Conservation (phyloP, 2,888 invertebrate species). For the Rutpela maculata region DNA sequence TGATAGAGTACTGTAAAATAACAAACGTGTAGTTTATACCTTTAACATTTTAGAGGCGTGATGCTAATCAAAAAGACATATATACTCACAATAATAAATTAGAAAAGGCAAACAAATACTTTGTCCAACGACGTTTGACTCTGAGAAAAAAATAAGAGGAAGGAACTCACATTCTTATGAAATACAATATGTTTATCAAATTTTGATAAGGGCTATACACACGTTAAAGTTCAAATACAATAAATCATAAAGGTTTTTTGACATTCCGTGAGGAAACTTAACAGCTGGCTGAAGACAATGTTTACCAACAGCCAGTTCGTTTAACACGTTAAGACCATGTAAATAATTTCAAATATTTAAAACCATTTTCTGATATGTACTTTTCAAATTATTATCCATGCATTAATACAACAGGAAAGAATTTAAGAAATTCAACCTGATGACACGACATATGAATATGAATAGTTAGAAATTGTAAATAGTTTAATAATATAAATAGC, state of each 20-base stretch:
- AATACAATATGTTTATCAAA: constrained; percentile 53
- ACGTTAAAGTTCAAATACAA: constrained; percentile 53
- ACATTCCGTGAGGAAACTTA: constrained; percentile 38
- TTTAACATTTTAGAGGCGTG: constrained; percentile 29
- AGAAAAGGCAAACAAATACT: constrained; percentile 39
- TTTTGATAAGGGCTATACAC: constrained; percentile 56
- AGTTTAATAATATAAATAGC: too few species aligned
- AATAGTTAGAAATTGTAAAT: not conserved
- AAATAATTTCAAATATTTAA: constrained; percentile 36
- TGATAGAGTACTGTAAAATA: constrained; percentile 6
- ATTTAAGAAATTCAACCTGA: not conserved
- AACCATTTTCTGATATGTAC: constrained; percentile 20
- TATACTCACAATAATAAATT: constrained; percentile 37
- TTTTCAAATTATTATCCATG: constrained; percentile 4
- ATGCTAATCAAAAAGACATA: constrained; percentile 32
- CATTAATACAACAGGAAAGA: not conserved
- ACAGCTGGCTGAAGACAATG: constrained; percentile 32
- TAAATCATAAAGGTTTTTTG: constrained; percentile 52
- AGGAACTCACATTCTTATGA: constrained; percentile 39
- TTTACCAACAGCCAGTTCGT: constrained; percentile 37
- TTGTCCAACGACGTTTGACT: constrained; percentile 32
- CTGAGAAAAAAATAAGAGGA: constrained; percentile 34
- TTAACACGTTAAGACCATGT: constrained; percentile 34
- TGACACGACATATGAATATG: not conserved
- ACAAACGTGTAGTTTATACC: constrained; percentile 9